phyloP scores from a whole-genome alignment of 2,113 vertebrate genomes.

The Ptilorrhoa leucosticta region DNA sequence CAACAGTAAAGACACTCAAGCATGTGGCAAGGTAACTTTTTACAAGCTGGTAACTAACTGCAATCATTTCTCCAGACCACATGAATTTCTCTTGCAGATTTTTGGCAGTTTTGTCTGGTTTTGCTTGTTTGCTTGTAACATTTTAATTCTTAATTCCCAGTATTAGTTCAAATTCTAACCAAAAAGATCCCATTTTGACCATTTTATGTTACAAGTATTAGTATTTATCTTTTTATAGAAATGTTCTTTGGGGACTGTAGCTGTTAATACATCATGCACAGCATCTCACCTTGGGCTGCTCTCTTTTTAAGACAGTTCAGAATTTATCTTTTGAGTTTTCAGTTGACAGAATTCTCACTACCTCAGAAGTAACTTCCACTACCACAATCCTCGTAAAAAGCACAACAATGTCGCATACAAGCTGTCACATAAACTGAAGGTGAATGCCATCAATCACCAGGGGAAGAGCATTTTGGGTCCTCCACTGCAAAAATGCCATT shows the following conservation, averaged over 20 bases:
- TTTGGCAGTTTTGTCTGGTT: neutral
- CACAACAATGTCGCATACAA: neutral
- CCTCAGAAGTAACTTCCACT: neutral
- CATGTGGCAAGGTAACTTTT: neutral
- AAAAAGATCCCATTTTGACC: neutral
- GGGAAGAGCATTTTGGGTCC: slow-evolving; percentile 56
- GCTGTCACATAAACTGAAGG: slow-evolving; percentile 20
- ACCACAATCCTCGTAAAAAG: neutral
- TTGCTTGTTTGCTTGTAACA: neutral
- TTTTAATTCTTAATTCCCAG: neutral
- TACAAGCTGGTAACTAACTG: neutral
- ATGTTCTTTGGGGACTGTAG: neutral
- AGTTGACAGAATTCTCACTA: neutral
- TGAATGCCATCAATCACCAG: slow-evolving; percentile 13
- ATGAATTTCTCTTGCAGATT: neutral
- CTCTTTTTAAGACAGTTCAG: neutral
- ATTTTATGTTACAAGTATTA: neutral
- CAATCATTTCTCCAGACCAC: neutral
- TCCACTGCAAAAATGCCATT: slow-evolving; percentile 47
- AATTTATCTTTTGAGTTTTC: neutral
- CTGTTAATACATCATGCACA: neutral
- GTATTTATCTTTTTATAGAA: neutral
- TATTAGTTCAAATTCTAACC: neutral
- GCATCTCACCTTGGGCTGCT: neutral
- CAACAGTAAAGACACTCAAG: neutral